phyloP scores from a whole-genome alignment of 2,888 invertebrate genomes.

The Girardia tigrina region DNA sequence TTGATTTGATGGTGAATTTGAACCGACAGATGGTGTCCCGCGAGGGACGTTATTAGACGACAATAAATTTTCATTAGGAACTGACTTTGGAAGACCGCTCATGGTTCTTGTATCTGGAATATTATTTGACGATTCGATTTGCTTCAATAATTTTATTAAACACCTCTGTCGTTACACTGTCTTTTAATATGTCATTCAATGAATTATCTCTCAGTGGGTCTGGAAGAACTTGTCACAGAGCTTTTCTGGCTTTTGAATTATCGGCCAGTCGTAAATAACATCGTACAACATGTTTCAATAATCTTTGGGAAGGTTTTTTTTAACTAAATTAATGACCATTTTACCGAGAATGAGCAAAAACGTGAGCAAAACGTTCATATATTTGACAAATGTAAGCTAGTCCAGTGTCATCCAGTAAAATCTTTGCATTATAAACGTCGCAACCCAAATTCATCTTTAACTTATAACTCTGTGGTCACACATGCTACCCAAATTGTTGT shows the following conservation, averaged over 20 bases:
- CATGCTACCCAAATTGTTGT: no score
- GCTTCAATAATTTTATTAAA: slow-evolving; percentile 63
- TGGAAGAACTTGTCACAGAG: slow-evolving; percentile 85
- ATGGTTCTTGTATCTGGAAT: no score
- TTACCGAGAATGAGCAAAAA: slow-evolving; percentile 98
- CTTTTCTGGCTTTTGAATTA: slow-evolving; percentile 86
- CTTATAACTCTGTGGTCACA: no score
- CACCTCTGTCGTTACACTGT: slow-evolving; percentile 95
- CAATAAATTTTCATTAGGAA: not conserved
- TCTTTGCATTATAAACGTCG: slow-evolving; percentile 98
- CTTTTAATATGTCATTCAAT: slow-evolving; percentile 79
- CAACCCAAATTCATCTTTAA: slow-evolving; percentile 58
- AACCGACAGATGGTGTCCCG: slow-evolving; percentile 4
- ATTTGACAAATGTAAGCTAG: slow-evolving; percentile 96
- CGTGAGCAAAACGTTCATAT: slow-evolving; percentile 96
- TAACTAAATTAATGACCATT: slow-evolving; percentile 90
- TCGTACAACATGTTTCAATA: slow-evolving; percentile 91
- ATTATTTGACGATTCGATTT: slow-evolving; percentile 25
- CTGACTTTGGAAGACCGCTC: not conserved
- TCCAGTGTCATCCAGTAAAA: slow-evolving; percentile 89
- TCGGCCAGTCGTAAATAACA: slow-evolving; percentile 92
- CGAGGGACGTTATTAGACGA: not conserved
- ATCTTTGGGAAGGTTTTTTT: slow-evolving; percentile 90
- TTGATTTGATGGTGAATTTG: slow-evolving; percentile 3
- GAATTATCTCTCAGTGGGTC: slow-evolving; percentile 89